Evolutionary conservation across 2,797 vertebrate species (phyloP).

Genomic region (Rhyacichthys aspro): DNA sequence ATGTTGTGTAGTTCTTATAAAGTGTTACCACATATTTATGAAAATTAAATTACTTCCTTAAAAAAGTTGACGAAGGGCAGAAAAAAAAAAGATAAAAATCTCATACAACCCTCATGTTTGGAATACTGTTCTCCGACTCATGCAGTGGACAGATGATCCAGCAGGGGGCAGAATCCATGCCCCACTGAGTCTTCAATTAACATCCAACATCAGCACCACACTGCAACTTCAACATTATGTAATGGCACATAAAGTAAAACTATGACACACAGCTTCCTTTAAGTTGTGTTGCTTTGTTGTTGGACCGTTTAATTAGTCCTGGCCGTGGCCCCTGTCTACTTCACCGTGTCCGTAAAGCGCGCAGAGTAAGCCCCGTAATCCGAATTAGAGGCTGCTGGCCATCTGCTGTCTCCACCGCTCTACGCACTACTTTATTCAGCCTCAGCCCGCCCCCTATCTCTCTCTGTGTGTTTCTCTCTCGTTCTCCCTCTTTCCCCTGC

Average conservation of each 20-base stretch:
- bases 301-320: conserved; percentile 24
- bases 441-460: conserved; percentile 55
- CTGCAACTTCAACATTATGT: too few relatives aligned
- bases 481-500: background rate
- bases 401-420: conserved; percentile 72
- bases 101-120: too few relatives aligned
- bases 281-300: background rate
- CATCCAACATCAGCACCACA: background rate
- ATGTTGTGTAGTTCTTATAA: too few relatives aligned
- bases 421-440: conserved; percentile 77
- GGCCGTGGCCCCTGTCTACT: conserved; percentile 3
- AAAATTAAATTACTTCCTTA: too few relatives aligned
- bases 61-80: too few relatives aligned
- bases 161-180: background rate
- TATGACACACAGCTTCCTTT: background rate
- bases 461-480: conserved; percentile 15
- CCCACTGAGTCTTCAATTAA: background rate
- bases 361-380: conserved; percentile 66
- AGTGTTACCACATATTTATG: too few relatives aligned
- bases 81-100: too few relatives aligned
- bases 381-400: conserved; percentile 72
- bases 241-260: background rate
- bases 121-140: background rate
- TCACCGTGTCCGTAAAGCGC: conserved; percentile 28
- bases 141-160: background rate